phyloP scores from a whole-genome alignment of 1,140 invertebrate species.

The Teleopsis dalmanni region DNA sequence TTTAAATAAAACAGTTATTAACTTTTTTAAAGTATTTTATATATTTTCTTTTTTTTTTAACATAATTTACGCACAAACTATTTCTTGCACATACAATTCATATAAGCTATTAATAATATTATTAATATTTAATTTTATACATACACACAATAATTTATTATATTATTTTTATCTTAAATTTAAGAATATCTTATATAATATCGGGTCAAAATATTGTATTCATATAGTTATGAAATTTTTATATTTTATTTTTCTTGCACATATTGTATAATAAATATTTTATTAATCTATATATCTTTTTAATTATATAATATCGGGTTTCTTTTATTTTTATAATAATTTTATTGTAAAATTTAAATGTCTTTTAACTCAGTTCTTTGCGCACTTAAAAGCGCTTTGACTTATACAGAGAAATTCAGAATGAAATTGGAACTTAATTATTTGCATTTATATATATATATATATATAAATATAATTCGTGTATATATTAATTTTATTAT shows the following conservation, averaged over 20 bases:
- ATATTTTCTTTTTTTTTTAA: too few relatives aligned
- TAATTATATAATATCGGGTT: not conserved
- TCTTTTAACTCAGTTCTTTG: too few relatives aligned
- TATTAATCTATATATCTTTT: not conserved
- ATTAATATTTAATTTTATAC: too few relatives aligned
- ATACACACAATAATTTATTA: too few relatives aligned
- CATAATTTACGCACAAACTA: too few relatives aligned
- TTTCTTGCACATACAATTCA: too few relatives aligned
- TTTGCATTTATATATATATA: not conserved
- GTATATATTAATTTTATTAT: too few relatives aligned
- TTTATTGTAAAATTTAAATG: not conserved
- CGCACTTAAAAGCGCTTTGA: not conserved
- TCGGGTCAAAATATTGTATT: slow-evolving; percentile 3
- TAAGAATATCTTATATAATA: too few relatives aligned
- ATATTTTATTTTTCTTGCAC: not conserved
- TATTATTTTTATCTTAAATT: too few relatives aligned
- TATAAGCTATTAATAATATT: too few relatives aligned
- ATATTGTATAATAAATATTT: not conserved
- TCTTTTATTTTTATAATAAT: slow-evolving; percentile 1
- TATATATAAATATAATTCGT: not conserved
- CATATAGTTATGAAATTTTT: not conserved
- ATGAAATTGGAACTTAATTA: not conserved
- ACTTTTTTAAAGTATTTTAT: too few relatives aligned
- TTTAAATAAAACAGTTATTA: too few relatives aligned
- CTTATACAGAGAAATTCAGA: not conserved